Evolutionary conservation across 92 coral and sea anemone genomes (phyloP), one percentile per base, ranked within the genome.

Genomic region (Parazoanthus atlanticus): DNA sequence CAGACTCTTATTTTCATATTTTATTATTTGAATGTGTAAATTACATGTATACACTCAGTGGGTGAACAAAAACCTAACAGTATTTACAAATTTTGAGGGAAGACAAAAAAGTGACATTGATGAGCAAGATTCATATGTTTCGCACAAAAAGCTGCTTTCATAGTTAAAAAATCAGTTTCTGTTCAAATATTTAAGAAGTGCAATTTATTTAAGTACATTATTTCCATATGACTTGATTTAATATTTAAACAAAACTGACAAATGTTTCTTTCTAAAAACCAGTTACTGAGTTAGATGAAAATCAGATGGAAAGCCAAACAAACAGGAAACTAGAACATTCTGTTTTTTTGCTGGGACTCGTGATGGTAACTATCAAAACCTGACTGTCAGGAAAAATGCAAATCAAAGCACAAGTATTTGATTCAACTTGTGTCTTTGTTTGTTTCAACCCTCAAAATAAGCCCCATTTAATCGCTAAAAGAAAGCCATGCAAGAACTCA

Each of bases 181-280:
- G 25, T 47, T 79, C 54, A 79, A 47, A 78, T 78, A 78, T 78
- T 78, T n/a, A 78, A 78, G 19, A 40, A 65, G 65, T 10, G 46
- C 8, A 43, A 28, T 26, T 69, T 69, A 69, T 11, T 15, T 17
- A 78, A 78, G 49, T 46, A 78, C 26, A 46, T 78, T 43, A 25
- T 79, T 26, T 28, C 47, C 19, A 79, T 8, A 29, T 79, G 67
- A 29, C 40, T 79, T 79, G 64, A 79, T 30, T 56, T 16, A 16
- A 52, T 32, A 80, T 30, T 52, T 70, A 80, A 80, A 79, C 83
- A 79, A 79, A 47, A 80, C 84, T 80, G 65, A 31, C 47, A 56
- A 80, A 34, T 52, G 29, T 30, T 36, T 52, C 7, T 36, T 21
- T 31, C 69, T 23, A 5, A 61, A 61, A 56, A 61, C 65, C 25